These are phyloP conservation scores for Phalacrocorax pelagicus DNA, from an alignment of 2,113 vertebrate species.

Conservation along the genomic window DNA sequence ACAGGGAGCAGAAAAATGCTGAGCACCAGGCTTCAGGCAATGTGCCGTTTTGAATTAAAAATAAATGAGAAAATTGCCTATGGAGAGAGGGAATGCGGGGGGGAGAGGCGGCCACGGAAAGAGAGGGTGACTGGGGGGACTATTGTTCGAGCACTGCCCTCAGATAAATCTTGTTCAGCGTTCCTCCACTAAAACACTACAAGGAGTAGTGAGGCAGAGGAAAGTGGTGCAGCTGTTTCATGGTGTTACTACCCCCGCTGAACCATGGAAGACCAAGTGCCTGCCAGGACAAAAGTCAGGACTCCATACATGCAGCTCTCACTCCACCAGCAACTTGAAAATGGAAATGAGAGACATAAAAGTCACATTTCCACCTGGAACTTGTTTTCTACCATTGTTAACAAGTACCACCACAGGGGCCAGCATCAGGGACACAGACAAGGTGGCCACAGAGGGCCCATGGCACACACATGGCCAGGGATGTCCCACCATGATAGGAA, in stretches of 20 bases:
- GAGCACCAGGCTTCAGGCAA: not conserved
- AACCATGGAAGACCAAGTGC: not conserved
- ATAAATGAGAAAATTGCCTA: constrained; percentile 33
- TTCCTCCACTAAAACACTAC: not conserved
- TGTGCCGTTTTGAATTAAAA: constrained; percentile 9
- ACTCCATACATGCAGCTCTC: not conserved
- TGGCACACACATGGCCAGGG: accelerated
- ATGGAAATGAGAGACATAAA: not conserved
- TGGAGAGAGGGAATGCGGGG: not conserved
- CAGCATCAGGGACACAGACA: not conserved
- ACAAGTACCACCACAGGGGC: not conserved
- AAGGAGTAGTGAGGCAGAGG: not conserved
- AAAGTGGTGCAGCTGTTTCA: not conserved
- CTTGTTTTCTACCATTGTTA: not conserved
- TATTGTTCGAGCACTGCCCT: not conserved
- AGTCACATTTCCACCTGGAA: not conserved
- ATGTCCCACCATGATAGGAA: not conserved
- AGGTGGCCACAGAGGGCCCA: not conserved
- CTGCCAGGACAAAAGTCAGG: not conserved
- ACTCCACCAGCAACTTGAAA: not conserved
- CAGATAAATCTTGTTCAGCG: not conserved
- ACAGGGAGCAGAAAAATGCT: constrained; percentile 12
- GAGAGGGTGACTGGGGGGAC: not conserved
- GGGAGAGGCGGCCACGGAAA: not conserved
- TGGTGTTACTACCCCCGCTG: not conserved